These are phyloP conservation scores for Drosophila novamexicana DNA, from an alignment of 1,140 invertebrate genomes.

Conservation along the genomic window DNA sequence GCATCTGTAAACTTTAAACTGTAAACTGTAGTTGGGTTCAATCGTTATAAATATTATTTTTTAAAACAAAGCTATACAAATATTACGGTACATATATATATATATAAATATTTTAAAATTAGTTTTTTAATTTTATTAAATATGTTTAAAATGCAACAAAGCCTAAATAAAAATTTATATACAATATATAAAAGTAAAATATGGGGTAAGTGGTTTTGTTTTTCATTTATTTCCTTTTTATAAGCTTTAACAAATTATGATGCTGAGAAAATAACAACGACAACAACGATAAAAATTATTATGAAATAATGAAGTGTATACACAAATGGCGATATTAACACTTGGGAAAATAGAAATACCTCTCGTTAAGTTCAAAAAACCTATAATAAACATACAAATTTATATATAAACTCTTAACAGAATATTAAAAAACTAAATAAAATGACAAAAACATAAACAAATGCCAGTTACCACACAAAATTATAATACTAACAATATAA, in stretches of 20 bases:
- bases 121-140: constrained; percentile 79
- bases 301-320: constrained; percentile 29
- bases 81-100: constrained; percentile 50
- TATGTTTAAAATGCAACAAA: constrained; percentile 74
- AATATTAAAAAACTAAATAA: constrained; percentile 23
- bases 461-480: constrained; percentile 14
- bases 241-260: constrained; percentile 50
- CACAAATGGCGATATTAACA: constrained; percentile 70
- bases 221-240: constrained; percentile 15
- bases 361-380: constrained; percentile 84
- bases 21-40: constrained; percentile 66
- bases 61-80: constrained; percentile 64
- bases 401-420: constrained; percentile 57
- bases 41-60: constrained; percentile 68
- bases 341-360: constrained; percentile 85
- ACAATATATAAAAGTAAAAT: constrained; percentile 59
- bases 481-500: constrained; percentile 16
- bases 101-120: constrained; percentile 35
- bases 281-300: constrained; percentile 53
- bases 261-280: constrained; percentile 38
- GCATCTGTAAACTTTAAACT: constrained; percentile 43
- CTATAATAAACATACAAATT: constrained; percentile 60
- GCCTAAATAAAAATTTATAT: constrained; percentile 71
- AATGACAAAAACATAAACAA: constrained; percentile 19
- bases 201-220: constrained; percentile 7